phyloP scores from a whole-genome alignment of 2,888 invertebrate species.

The Altica lythri region DNA sequence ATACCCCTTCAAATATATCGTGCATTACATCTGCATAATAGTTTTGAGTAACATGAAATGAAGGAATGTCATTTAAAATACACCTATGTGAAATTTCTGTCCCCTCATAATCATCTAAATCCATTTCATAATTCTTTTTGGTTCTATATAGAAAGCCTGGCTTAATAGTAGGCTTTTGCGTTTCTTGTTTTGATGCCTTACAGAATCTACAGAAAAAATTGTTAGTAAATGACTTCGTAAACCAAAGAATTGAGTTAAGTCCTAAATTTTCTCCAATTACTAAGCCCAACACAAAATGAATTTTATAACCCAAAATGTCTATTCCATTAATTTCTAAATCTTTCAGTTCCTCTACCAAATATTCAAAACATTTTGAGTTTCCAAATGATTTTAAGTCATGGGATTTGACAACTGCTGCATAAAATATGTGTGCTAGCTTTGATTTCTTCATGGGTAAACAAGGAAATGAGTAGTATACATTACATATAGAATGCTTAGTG shows the following conservation, averaged over 20 bases:
- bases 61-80: slow-evolving; percentile 36
- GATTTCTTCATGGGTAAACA: slow-evolving; percentile 31
- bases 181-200: slow-evolving; percentile 25
- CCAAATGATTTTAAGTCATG: slow-evolving; percentile 33
- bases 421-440: slow-evolving; percentile 35
- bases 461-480: slow-evolving; percentile 40
- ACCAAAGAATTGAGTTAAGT: slow-evolving; percentile 34
- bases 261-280: slow-evolving; percentile 38
- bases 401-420: slow-evolving; percentile 34
- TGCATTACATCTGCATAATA: slow-evolving; percentile 38
- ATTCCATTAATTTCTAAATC: slow-evolving; percentile 31
- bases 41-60: slow-evolving; percentile 37
- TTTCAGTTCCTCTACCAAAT: slow-evolving; percentile 28
- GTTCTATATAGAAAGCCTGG: slow-evolving; percentile 28
- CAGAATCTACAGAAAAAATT: slow-evolving; percentile 37
- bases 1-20: slow-evolving; percentile 37
- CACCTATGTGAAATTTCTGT: slow-evolving; percentile 29
- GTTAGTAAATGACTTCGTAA: slow-evolving; percentile 33
- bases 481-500: slow-evolving; percentile 35
- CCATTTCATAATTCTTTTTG: slow-evolving; percentile 32
- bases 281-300: slow-evolving; percentile 36
- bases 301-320: slow-evolving; percentile 14
- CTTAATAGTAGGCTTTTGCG: slow-evolving; percentile 23
- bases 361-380: slow-evolving; percentile 22
- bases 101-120: slow-evolving; percentile 19